phyloP scores from a whole-genome alignment of 2,797 vertebrate genomes.

The Antrozous pallidus region DNA sequence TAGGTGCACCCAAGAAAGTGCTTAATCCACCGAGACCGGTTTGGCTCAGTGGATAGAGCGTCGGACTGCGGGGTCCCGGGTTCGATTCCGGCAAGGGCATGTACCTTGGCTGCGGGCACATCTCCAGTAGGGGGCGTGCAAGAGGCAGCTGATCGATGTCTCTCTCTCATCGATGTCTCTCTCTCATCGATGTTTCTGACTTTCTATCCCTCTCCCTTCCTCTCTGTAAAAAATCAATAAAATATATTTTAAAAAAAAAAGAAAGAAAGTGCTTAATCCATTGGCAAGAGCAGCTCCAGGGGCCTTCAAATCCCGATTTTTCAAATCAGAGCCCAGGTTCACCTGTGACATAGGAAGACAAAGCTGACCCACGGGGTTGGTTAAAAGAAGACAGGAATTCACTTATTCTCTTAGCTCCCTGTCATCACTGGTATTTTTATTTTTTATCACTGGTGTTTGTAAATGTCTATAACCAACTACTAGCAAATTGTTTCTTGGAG shows the following conservation, averaged over 20 bases:
- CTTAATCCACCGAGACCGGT: too few species aligned
- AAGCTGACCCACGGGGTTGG: not conserved
- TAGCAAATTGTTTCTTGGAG: not conserved
- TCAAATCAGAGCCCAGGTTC: not conserved
- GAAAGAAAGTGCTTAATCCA: not conserved
- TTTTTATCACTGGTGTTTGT: not conserved
- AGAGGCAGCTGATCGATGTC: too few species aligned
- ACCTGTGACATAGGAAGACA: not conserved
- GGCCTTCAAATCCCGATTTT: not conserved
- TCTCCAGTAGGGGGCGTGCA: too few species aligned
- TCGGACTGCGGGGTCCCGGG: too few species aligned
- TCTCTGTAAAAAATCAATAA: too few species aligned
- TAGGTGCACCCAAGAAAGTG: not conserved
- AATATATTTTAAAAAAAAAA: too few species aligned
- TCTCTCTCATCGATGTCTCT: too few species aligned
- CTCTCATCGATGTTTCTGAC: too few species aligned
- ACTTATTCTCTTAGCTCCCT: not conserved
- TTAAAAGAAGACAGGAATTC: not conserved
- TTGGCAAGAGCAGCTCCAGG: accelerated
- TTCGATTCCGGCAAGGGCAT: too few species aligned
- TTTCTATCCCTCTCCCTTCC: too few species aligned
- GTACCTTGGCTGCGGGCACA: too few species aligned
- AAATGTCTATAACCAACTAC: not conserved
- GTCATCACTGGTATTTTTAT: not conserved
- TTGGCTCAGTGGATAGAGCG: too few species aligned